Percentiles rank a stretch among this genome's conserved stretches.
phyloP scores from a whole-genome alignment of 53 echinoderm and acorn worm species.

The Temnopleurus reevesii region DNA sequence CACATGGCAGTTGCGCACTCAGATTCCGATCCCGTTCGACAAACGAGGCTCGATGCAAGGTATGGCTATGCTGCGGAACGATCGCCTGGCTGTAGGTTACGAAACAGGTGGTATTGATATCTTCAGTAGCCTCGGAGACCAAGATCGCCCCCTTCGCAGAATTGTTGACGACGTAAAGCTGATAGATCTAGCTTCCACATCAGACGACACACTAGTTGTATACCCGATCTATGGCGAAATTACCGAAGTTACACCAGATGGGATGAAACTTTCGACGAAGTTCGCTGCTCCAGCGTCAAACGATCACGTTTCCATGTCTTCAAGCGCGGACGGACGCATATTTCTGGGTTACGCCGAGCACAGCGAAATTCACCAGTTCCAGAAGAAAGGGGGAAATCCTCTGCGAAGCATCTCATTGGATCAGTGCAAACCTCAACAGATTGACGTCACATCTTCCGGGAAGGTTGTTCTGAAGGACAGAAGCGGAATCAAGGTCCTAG shows the following conservation, averaged over 20 bases:
- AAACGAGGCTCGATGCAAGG: slow-evolving; percentile 45
- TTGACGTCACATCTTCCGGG: slow-evolving; percentile 35
- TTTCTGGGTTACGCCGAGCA: slow-evolving; percentile 33
- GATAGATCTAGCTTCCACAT: slow-evolving; percentile 28
- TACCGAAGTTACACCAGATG: neutral
- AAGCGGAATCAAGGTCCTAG: neutral
- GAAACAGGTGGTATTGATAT: slow-evolving; percentile 39
- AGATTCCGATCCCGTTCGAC: slow-evolving; percentile 26
- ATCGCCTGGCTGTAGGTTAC: slow-evolving; percentile 24
- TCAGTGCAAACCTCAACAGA: slow-evolving; percentile 33
- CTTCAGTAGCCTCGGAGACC: neutral
- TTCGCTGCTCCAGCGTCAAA: slow-evolving; percentile 21
- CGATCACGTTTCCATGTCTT: slow-evolving; percentile 32
- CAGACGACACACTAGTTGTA: neutral
- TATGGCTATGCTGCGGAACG: slow-evolving; percentile 16
- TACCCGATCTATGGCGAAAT: slow-evolving; percentile 40
- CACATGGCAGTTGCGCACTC: neutral
- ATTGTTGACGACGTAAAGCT: neutral
- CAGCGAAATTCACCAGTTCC: slow-evolving; percentile 26
- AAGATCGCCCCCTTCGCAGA: neutral
- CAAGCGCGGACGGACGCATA: slow-evolving; percentile 30
- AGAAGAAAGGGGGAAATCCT: neutral
- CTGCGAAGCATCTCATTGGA: neutral
- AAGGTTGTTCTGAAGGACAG: slow-evolving; percentile 30
- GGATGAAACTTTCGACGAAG: neutral